A percentile compares a stretch with the other conserved stretches of the same genome.
These are phyloP conservation scores for Lasioglossum leucozonium DNA, from an alignment of 2,888 invertebrate genomes.

Conservation along the genomic window DNA sequence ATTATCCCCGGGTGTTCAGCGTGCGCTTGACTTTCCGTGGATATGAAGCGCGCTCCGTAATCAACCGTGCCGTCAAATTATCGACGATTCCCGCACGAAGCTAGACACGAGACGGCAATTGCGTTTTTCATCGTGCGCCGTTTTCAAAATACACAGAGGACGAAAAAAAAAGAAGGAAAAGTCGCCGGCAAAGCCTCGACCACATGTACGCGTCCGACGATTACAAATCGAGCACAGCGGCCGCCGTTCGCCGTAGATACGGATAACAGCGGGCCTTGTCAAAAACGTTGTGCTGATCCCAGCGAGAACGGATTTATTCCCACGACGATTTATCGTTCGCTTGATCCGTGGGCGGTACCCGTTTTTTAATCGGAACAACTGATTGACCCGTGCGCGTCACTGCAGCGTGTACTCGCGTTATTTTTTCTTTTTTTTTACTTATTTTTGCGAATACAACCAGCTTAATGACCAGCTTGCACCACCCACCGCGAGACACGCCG, in stretches of 20 bases:
- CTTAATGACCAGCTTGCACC: no score
- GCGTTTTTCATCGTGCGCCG: constrained; percentile 1
- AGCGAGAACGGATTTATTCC: not conserved
- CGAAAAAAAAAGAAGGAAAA: not conserved
- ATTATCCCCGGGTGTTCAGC: constrained; percentile 24
- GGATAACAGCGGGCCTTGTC: not conserved
- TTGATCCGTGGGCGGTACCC: not conserved
- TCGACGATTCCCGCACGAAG: not conserved
- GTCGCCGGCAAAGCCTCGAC: not conserved
- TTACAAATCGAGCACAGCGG: not conserved
- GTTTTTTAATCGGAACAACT: not conserved
- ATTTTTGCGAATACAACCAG: not conserved
- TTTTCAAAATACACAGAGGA: not conserved
- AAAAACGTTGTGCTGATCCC: not conserved
- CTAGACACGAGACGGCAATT: constrained; percentile 16
- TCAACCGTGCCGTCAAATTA: constrained; percentile 44
- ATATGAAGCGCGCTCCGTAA: constrained; percentile 41
- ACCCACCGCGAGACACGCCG: not conserved
- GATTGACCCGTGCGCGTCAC: not conserved
- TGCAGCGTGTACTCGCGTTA: not conserved
- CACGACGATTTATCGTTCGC: not conserved
- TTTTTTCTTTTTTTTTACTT: not conserved
- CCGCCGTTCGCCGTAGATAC: not conserved
- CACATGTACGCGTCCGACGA: not conserved
- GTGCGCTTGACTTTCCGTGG: constrained; percentile 41